Evolutionary conservation across 2,888 invertebrate genomes (phyloP), one percentile per base, ranked within the genome.

Genomic region (Bibio marci): DNA sequence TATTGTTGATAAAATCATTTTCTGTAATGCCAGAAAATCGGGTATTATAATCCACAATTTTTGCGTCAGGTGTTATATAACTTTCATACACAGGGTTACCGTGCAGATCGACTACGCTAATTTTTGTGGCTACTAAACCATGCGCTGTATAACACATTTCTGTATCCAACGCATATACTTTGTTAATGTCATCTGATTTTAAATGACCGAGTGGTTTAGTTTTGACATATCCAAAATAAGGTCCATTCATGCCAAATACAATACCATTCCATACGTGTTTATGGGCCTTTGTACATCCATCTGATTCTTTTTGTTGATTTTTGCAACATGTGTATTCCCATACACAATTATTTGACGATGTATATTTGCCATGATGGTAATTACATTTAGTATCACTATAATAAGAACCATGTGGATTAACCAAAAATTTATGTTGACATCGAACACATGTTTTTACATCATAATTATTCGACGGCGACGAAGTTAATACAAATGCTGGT

Each of bases 91-190:
- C 79, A 22, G 80, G 60, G 34, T 71, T 67, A 4, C 83, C 80
- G 52, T 83, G 75, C 25, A 73, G 62, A 27, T 71, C 71, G 39
- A 94, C 75, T 39, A 95, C 73, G 7, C 91, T 87, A 22, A 95
- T 76, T 58, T 88, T 79, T 15, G 86, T 81, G 39, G 92, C 62
- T 59, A 95, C 94, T 35, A 85, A 64, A 2, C 95, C 95, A 15
- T 69, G 66, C 1, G 76, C 76, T 4, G 94, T 94, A 57, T 81
- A 94, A 49, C 87, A 86, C 95, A 95, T 97, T 65, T 98, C 97
- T 57, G 95, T 92, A 62, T 98, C 98, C 18, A 97, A 57, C 1
- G 88, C 85, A 58, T 78, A 91, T 2, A 85, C 73, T 0, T 65
- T 64, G 41, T 57, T 59, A 43, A 62, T 56, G 0, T 58, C 59